Evolutionary conservation across 2,888 invertebrate species (phyloP).

Genomic region (Carcina quercana): DNA sequence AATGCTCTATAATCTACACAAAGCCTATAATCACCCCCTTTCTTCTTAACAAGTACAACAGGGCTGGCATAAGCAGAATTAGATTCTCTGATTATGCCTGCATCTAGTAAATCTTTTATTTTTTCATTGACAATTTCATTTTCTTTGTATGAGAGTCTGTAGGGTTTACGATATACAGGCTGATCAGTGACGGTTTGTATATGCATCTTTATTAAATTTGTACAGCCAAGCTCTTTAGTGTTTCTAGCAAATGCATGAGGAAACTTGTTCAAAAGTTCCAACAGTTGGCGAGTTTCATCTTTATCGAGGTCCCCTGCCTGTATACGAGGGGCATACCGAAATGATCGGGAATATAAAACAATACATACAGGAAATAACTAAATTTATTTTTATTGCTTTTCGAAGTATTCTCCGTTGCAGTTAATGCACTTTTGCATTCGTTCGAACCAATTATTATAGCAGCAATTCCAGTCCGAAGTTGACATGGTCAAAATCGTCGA

Average conservation of each 20-base stretch:
- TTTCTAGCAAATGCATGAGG: neutral
- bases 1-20: conserved; percentile 7
- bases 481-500: too few species aligned
- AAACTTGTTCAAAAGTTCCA: neutral
- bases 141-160: conserved; percentile 4
- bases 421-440: too few species aligned
- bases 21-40: conserved; percentile 2
- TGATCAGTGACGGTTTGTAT: conserved; percentile 4
- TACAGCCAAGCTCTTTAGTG: neutral
- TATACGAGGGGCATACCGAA: too few species aligned
- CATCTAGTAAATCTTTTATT: conserved; percentile 1
- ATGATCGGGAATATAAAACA: too few species aligned
- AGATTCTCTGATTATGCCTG: conserved; percentile 3
- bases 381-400: too few species aligned
- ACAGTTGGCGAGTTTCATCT: neutral
- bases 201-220: conserved; percentile 1
- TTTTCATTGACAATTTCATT: conserved; percentile 1
- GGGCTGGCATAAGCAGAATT: conserved; percentile 3
- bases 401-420: too few species aligned
- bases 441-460: too few species aligned
- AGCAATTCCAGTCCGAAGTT: too few species aligned
- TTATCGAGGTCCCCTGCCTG: too few species aligned
- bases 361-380: too few species aligned
- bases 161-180: conserved; percentile 5
- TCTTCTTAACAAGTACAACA: conserved; percentile 6